Evolutionary conservation across 2,888 invertebrate genomes (phyloP).

Genomic region (Phengaris alcon): DNA sequence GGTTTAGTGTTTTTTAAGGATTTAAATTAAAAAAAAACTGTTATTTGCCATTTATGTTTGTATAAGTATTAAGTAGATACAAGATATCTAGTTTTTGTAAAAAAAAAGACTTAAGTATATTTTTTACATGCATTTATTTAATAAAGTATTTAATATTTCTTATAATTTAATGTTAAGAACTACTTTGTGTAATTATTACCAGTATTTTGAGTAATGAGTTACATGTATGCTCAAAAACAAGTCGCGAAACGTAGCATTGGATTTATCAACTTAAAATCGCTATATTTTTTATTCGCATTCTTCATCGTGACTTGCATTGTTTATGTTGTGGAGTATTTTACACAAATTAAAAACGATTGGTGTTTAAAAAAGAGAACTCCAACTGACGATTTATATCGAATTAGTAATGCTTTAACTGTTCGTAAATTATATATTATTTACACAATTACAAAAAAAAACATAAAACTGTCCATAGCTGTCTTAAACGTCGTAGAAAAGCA

Average conservation of each 20-base stretch:
- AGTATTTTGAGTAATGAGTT: too few species aligned
- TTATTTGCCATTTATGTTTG: neutral
- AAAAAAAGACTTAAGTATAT: too few species aligned
- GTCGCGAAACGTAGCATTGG: neutral
- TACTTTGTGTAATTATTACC: too few species aligned
- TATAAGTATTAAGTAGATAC: neutral
- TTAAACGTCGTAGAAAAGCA: too few species aligned
- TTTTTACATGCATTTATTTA: too few species aligned
- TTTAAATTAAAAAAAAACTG: neutral
- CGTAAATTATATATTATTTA: too few species aligned
- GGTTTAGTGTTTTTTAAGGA: slow-evolving; percentile 34
- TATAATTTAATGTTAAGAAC: too few species aligned
- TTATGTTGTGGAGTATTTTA: neutral
- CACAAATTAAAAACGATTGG: neutral
- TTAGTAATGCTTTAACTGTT: too few species aligned
- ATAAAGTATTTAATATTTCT: too few species aligned
- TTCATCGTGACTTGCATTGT: slow-evolving; percentile 15
- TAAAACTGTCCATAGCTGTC: too few species aligned
- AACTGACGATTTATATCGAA: too few species aligned
- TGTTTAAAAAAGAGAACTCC: neutral
- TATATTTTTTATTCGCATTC: slow-evolving; percentile 13
- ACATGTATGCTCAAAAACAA: neutral
- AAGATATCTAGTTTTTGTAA: neutral
- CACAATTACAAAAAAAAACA: too few species aligned
- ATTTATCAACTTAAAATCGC: neutral